Evolutionary conservation across 2,113 vertebrate genomes (phyloP).

Genomic region (Oryzias javanicus): DNA sequence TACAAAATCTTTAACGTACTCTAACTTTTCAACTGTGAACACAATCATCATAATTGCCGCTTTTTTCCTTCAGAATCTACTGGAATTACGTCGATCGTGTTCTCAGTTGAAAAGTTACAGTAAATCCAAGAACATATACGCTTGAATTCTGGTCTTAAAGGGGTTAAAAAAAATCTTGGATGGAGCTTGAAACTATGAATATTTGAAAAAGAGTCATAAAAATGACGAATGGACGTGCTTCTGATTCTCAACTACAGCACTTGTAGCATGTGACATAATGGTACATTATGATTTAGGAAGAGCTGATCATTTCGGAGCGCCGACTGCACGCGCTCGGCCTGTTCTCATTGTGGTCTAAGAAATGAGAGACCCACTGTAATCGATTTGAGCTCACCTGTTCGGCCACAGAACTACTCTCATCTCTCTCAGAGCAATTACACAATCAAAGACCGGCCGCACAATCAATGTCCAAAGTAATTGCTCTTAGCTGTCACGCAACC

Average conservation of each 20-base stretch:
- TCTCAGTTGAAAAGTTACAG: too few species aligned
- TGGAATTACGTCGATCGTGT: too few species aligned
- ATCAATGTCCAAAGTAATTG: conserved; percentile 75
- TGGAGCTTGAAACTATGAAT: neutral
- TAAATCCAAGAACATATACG: too few species aligned
- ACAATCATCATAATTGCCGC: too few species aligned
- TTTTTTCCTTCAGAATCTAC: too few species aligned
- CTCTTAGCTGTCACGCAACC: conserved; percentile 59
- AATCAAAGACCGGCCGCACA: conserved; percentile 61
- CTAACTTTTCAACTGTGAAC: too few species aligned
- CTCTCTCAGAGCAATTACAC: conserved; percentile 70
- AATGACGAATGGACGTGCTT: conserved; percentile 9
- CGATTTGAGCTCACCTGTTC: conserved; percentile 59
- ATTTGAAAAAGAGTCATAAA: neutral
- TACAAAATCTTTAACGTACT: too few species aligned
- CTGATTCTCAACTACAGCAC: conserved; percentile 22
- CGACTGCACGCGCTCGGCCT: conserved; percentile 13
- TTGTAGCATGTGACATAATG: conserved; percentile 11
- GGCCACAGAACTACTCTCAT: conserved; percentile 47
- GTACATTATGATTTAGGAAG: conserved; percentile 7
- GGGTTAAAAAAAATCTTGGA: neutral
- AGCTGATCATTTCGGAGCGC: conserved; percentile 4
- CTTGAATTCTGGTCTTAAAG: neutral
- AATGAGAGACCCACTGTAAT: conserved; percentile 51
- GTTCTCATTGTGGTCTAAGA: conserved; percentile 15